A percentile compares a stretch with the other conserved stretches of the same genome.
phyloP scores from a whole-genome alignment of 2,113 vertebrate genomes.

The Vulpes lagopus region DNA sequence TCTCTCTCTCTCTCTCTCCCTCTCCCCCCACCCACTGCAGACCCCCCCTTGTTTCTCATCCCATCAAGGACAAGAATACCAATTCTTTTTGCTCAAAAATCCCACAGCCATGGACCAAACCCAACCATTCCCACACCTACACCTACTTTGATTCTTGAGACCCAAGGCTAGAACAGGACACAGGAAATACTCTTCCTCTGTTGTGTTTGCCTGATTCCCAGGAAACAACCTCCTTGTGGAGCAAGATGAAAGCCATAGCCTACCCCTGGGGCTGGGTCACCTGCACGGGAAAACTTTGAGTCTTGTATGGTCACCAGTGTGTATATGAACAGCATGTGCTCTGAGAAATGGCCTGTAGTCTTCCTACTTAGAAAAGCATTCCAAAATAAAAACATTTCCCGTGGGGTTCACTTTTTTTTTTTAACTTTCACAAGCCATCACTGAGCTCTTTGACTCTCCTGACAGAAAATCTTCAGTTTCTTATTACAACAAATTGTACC shows the following conservation, averaged over 20 bases:
- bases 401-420: constrained; percentile 40
- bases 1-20: neutral
- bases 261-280: neutral
- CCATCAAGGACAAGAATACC: neutral
- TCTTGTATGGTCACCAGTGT: neutral
- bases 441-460: constrained; percentile 80
- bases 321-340: neutral
- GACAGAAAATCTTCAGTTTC: constrained; percentile 85
- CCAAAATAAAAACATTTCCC: constrained; percentile 73
- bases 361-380: constrained; percentile 67
- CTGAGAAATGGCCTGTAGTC: constrained; percentile 38
- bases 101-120: neutral
- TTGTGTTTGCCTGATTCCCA: neutral
- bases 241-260: neutral
- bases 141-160: neutral
- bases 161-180: neutral
- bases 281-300: neutral
- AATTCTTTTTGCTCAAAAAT: neutral
- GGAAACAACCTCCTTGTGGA: neutral
- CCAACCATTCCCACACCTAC: neutral
- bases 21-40: neutral
- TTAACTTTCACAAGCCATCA: constrained; percentile 59
- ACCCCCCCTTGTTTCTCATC: neutral
- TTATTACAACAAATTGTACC: constrained; percentile 85
- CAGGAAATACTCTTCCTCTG: neutral